Evolutionary conservation across 2,113 vertebrate genomes (phyloP), one percentile per base, ranked within the genome.

Genomic region (Anguilla rostrata): DNA sequence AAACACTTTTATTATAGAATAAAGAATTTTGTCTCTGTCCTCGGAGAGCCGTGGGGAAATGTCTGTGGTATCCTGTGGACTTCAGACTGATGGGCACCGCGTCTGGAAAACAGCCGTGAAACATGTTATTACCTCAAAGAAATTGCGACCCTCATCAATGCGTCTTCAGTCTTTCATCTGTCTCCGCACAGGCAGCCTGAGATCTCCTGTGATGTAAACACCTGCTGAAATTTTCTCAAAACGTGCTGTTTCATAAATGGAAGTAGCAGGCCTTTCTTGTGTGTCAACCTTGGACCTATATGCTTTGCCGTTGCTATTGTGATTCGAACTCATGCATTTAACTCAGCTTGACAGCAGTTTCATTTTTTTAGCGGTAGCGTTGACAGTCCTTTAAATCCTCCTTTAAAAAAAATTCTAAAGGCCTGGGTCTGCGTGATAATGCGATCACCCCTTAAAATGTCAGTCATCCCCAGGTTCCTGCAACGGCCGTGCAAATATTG

Each of bases 281-380:
- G 71, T 9, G 34, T 75, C 71, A 75, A 34, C 71, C 71, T 75
- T 75, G 71, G 34, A 34, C n/a, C n/a, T 75, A 29, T 75, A 12
- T 75, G n/a, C 26, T n/a, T 75, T 75, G 71, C 8, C 26, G 34
- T 26, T 5, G 12, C 26, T 75, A 34, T 75, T 75, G 34, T 29
- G 26, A 29, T 75, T 75, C 16, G 71, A 29, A 5, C 16, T n/a
- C 26, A 75, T 29, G 71, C n/a, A 26, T 75, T 75, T n/a, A 75
- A 75, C n/a, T 75, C n/a, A 12, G 71, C 71, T 26, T 75, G 71
- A 75, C 71, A 75, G 71, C 71, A 75, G 71, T 75, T 75, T 34
- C n/a, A 34, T 75, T n/a, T 34, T 75, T 34, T 12, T 20, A 34
- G 71, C 9, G 11, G 9, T 29, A 66, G 26, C 8, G 60, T 34